Percentiles rank a stretch among this genome's conserved stretches.
Evolutionary conservation across 2,797 vertebrate genomes (phyloP).

Genomic region (Brotogeris chrysoptera): DNA sequence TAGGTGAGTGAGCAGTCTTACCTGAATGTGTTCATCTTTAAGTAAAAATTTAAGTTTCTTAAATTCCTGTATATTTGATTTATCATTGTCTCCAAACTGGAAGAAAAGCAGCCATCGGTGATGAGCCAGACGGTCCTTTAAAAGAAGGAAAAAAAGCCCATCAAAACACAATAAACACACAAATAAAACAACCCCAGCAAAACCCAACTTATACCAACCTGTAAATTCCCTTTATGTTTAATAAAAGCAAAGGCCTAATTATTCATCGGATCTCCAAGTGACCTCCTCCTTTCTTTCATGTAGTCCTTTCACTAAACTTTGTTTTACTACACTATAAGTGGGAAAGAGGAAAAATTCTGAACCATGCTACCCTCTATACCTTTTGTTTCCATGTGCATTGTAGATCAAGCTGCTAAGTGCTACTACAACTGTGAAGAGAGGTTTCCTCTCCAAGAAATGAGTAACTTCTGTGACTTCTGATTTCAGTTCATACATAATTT

Average conservation of each 20-base stretch:
- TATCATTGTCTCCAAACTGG: constrained; percentile 81
- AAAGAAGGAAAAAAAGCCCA: background rate
- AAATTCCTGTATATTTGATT: constrained; percentile 81
- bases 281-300: background rate
- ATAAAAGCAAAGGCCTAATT: background rate
- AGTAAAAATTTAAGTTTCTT: constrained; percentile 90
- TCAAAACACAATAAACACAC: background rate
- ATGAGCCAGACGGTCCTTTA: constrained; percentile 85
- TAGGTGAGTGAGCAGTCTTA: constrained; percentile 57
- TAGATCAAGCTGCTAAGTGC: background rate
- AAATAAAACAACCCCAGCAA: background rate
- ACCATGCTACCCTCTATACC: background rate
- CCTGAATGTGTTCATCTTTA: constrained; percentile 90
- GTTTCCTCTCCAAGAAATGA: background rate
- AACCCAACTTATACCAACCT: background rate
- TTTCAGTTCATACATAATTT: background rate
- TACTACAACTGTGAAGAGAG: background rate
- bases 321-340: background rate
- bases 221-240: background rate
- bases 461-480: background rate
- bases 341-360: background rate
- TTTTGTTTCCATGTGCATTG: background rate
- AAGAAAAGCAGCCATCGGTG: constrained; percentile 96
- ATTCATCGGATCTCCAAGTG: background rate
- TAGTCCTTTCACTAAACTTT: background rate